Evolutionary conservation across 2,888 invertebrate genomes (phyloP).

Genomic region (Sthenelais limicola): DNA sequence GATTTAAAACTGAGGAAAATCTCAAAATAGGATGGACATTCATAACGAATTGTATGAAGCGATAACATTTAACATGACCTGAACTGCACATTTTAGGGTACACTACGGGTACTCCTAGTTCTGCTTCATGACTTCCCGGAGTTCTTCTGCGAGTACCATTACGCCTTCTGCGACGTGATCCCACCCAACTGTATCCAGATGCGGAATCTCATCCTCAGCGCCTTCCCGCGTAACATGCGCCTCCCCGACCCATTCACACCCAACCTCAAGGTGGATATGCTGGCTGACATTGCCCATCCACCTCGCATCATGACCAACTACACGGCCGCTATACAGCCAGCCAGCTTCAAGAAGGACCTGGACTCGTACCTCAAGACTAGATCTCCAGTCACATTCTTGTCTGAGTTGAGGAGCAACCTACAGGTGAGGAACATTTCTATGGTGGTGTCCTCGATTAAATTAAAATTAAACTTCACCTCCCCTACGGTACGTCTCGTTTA

Average conservation of each 20-base stretch:
- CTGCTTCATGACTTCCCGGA: conserved; percentile 99
- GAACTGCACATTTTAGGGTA: conserved; percentile 73
- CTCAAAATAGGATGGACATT: too few relatives aligned
- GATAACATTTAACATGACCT: not conserved
- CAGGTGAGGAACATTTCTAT: conserved; percentile 80
- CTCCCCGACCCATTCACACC: conserved; percentile 99
- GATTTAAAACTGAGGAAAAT: too few relatives aligned
- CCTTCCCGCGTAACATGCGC: conserved; percentile 98
- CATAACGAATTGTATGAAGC: too few relatives aligned
- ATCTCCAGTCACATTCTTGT: conserved; percentile 94
- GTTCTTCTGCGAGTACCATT: conserved; percentile 98
- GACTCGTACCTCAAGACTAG: conserved; percentile 96
- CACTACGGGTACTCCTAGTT: conserved; percentile 92
- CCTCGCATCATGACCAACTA: conserved; percentile 93
- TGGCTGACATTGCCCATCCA: conserved; percentile 89
- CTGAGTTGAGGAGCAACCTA: conserved; percentile 88
- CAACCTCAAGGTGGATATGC: conserved; percentile 85
- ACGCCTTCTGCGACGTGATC: conserved; percentile 98
- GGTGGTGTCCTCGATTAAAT: too few relatives aligned
- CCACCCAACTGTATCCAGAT: conserved; percentile 99
- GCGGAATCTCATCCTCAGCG: conserved; percentile 97
- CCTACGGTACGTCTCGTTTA: too few relatives aligned
- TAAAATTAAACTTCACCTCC: too few relatives aligned
- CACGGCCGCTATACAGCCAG: conserved; percentile 87
- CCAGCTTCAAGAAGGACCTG: conserved; percentile 93